These are phyloP conservation scores for Sardina pilchardus DNA, from an alignment of 2,113 vertebrate species.

Conservation along the genomic window DNA sequence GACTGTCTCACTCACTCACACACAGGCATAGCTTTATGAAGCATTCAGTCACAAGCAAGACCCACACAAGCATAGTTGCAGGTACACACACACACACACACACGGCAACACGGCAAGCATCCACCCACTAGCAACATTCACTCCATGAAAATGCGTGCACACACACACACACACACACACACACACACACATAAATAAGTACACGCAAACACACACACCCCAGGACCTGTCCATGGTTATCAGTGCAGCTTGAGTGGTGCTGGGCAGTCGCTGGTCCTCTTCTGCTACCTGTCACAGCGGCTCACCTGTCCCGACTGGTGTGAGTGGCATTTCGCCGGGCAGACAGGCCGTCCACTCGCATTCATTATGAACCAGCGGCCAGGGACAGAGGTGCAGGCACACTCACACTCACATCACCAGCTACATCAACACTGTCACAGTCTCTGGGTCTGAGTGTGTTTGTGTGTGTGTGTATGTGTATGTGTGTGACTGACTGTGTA, in stretches of 20 bases:
- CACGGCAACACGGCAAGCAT: no score
- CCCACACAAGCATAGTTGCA: no score
- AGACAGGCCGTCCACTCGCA: conserved; percentile 9
- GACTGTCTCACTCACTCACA: no score
- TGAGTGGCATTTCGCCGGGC: not conserved
- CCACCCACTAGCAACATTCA: no score
- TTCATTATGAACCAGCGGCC: not conserved
- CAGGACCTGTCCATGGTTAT: not conserved
- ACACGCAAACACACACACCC: not conserved
- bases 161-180: not conserved
- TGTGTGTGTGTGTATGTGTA: not conserved
- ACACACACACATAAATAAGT: not conserved
- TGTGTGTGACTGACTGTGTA: not conserved
- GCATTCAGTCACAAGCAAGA: no score
- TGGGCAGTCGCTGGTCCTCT: not conserved
- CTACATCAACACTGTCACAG: not conserved
- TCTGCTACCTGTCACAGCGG: conserved; percentile 11
- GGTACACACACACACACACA: no score
- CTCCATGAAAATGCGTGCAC: no score
- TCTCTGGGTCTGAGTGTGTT: not conserved
- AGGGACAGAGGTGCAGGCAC: not conserved
- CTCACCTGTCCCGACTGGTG: not conserved
- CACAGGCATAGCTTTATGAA: no score
- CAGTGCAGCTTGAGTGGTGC: not conserved
- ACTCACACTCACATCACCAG: not conserved